Evolutionary conservation across 2,797 vertebrate species (phyloP).

Genomic region (Spinibarbus caldwelli): DNA sequence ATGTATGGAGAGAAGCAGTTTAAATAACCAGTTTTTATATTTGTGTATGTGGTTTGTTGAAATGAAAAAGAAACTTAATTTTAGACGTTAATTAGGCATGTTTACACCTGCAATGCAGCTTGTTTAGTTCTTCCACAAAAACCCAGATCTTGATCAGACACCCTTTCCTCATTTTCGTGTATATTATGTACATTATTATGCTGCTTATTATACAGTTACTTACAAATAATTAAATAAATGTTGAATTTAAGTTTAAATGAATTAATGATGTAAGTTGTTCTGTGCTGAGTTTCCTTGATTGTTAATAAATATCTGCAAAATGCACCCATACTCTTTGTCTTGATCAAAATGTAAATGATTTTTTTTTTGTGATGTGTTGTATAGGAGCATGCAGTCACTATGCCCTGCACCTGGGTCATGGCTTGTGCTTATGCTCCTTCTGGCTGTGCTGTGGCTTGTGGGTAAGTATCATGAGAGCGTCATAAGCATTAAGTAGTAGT

Average conservation of each 20-base stretch:
- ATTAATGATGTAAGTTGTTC: too few relatives aligned
- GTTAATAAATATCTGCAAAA: too few relatives aligned
- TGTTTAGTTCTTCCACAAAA: not conserved
- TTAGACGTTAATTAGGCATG: not conserved
- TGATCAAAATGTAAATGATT: not conserved
- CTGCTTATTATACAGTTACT: too few relatives aligned
- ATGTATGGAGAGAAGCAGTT: not conserved
- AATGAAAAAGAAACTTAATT: not conserved
- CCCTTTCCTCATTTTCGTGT: not conserved
- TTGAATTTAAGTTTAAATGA: too few relatives aligned
- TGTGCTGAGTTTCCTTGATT: too few relatives aligned
- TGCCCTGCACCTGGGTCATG: slow-evolving; percentile 98
- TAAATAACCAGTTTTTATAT: not conserved
- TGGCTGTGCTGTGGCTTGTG: slow-evolving; percentile 94
- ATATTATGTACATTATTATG: not conserved
- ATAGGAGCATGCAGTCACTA: slow-evolving; percentile 90
- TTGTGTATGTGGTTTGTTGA: not conserved
- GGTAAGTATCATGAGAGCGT: slow-evolving; percentile 78
- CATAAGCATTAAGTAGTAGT: not conserved
- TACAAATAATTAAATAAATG: too few relatives aligned
- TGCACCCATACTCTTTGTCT: too few relatives aligned
- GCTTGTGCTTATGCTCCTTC: slow-evolving; percentile 94
- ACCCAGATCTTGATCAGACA: not conserved
- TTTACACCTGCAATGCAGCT: not conserved
- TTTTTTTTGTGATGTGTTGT: slow-evolving; percentile 61